A percentile compares a stretch with the other conserved stretches of the same genome.
phyloP scores from a whole-genome alignment of 2,888 invertebrate species.

The Hesperia comma region DNA sequence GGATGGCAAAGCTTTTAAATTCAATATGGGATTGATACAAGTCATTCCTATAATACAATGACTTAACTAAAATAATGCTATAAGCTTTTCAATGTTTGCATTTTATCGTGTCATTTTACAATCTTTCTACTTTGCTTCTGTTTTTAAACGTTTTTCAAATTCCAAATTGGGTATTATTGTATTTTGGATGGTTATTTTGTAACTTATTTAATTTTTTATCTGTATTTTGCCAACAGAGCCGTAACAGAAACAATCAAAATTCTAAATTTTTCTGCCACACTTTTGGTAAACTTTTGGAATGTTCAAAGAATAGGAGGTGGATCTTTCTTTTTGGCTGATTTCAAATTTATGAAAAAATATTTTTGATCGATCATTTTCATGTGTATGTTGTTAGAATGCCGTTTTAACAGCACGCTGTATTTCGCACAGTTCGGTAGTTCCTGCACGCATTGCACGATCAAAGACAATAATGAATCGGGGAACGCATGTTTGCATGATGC shows the following conservation, averaged over 20 bases:
- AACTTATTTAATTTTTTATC: conserved; percentile 6
- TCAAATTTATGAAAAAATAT: conserved; percentile 15
- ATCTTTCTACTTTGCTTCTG: neutral
- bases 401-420: conserved; percentile 32
- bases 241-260: conserved; percentile 72
- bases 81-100: conserved; percentile 25
- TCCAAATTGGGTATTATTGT: conserved; percentile 10
- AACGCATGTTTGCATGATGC: conserved; percentile 38
- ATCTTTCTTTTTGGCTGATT: conserved; percentile 46
- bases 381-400: conserved; percentile 28
- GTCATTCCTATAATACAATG: conserved; percentile 42
- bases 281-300: conserved; percentile 75
- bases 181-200: neutral
- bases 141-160: conserved; percentile 13
- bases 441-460: conserved; percentile 32
- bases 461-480: conserved; percentile 9
- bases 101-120: neutral
- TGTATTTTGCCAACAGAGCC: conserved; percentile 69
- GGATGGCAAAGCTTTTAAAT: conserved; percentile 64
- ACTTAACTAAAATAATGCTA: conserved; percentile 22
- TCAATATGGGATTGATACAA: conserved; percentile 29
- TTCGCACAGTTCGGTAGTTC: conserved; percentile 21
- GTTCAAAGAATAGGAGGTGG: conserved; percentile 79
- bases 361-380: conserved; percentile 25
- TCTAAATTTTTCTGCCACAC: conserved; percentile 66